These are phyloP conservation scores for Malacosoma neustria DNA, from an alignment of 2,888 invertebrate genomes.

Conservation along the genomic window DNA sequence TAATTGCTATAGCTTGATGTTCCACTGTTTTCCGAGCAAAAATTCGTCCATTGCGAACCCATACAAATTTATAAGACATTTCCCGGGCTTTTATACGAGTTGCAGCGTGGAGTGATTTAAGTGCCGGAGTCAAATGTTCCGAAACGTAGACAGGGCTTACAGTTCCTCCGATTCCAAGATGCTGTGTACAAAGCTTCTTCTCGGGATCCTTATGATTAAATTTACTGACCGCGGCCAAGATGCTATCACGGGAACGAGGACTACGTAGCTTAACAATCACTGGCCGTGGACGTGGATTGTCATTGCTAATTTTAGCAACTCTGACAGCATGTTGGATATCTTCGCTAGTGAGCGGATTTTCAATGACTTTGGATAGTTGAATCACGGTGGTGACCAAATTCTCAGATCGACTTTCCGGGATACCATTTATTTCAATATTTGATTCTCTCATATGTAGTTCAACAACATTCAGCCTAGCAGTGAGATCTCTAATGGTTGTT, in stretches of 20 bases:
- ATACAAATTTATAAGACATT: neutral
- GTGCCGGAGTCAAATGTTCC: conserved; percentile 3
- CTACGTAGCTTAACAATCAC: conserved; percentile 1
- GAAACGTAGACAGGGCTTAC: conserved; percentile 1
- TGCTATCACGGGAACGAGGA: conserved; percentile 1
- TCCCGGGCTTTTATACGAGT: conserved; percentile 3
- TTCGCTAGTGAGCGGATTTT: neutral
- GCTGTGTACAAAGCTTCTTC: conserved; percentile 1
- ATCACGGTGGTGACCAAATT: conserved; percentile 1
- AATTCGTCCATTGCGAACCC: conserved; percentile 2
- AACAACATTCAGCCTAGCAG: too few species aligned
- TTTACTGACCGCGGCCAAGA: conserved; percentile 2
- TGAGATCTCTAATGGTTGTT: too few species aligned
- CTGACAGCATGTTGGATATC: conserved; percentile 1
- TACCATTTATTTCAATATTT: neutral
- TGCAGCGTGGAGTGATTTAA: conserved; percentile 5
- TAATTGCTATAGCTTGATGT: neutral
- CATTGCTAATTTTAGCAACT: conserved; percentile 2
- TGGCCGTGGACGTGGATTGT: conserved; percentile 1
- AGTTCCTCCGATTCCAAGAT: conserved; percentile 3
- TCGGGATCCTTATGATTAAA: conserved; percentile 1
- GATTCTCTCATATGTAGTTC: too few species aligned
- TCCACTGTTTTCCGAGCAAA: conserved; percentile 4
- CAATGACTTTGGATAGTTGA: neutral
- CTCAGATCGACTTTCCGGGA: neutral